Percentiles rank a stretch among this genome's conserved stretches.
Conservation (phyloP, 2,888 invertebrate species). For the Myathropa florea region DNA sequence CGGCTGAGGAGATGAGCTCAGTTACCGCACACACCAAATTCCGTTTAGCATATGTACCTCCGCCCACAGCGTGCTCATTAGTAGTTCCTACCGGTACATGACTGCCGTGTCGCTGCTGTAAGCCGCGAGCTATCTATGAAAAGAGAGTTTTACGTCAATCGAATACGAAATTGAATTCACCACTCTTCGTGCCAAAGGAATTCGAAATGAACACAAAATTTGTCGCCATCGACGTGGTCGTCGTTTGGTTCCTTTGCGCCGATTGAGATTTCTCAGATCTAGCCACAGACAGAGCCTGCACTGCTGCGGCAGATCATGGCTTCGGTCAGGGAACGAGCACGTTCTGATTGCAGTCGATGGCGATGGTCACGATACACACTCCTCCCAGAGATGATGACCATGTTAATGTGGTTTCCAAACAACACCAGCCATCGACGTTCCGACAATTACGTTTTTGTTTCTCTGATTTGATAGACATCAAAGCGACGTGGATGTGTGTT, state of each 20-base stretch:
- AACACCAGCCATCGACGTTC: slow-evolving; percentile 30
- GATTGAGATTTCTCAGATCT: not conserved
- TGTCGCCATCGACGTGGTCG: slow-evolving; percentile 23
- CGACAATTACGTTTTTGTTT: slow-evolving; percentile 53
- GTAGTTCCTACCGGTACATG: slow-evolving; percentile 40
- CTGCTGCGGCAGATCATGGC: slow-evolving; percentile 23
- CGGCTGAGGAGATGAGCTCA: not conserved
- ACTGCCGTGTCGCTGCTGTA: not conserved
- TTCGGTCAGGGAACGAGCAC: slow-evolving; percentile 50
- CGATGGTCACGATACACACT: slow-evolving; percentile 19
- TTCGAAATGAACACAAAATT: slow-evolving; percentile 33
- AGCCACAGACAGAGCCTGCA: not conserved
- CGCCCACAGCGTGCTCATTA: slow-evolving; percentile 55
- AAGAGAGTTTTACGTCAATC: slow-evolving; percentile 56
- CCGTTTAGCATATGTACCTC: slow-evolving; percentile 25
- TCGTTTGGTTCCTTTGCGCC: not conserved
- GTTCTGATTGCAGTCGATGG: slow-evolving; percentile 53
- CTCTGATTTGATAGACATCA: slow-evolving; percentile 54
- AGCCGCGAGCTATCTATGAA: slow-evolving; percentile 14
- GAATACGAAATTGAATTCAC: slow-evolving; percentile 58
- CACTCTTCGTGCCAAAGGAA: slow-evolving; percentile 44
- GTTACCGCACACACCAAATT: slow-evolving; percentile 10
- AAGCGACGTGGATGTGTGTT: slow-evolving; percentile 37
- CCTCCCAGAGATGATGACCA: slow-evolving; percentile 28
- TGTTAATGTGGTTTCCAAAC: slow-evolving; percentile 29